Base-by-base conservation (phyloP, 2,113 vertebrate species). In the Cochlearius cochlearius region DNA sequence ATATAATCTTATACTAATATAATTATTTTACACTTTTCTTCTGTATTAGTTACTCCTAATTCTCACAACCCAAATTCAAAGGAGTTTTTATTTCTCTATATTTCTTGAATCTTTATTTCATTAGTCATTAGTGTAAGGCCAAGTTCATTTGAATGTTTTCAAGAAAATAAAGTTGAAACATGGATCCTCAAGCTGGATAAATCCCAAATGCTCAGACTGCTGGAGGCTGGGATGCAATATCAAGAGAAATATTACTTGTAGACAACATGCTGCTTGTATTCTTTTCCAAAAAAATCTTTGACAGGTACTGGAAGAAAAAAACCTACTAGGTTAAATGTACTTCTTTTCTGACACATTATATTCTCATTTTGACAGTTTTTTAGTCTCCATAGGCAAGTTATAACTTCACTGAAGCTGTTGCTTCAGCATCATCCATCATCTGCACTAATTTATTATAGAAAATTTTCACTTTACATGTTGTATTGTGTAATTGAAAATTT, bases 291-390 rank as follows among this genome's bases (percentile, higher is more conserved):
- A 83, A 47, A 62, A 22, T 84, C 29, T 77, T 94, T 30, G 43
- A 15, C 8, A 29, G 4, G 3, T 34, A 73, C 36, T 62, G 9
- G 38, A 78, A 74, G 10, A 41, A 67, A 62, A 81, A 71, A 10
- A 22, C 1, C 2, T 34, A 43, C 6, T 38, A 47, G 1, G 11
- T 52, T 60, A 52, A 73, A 62, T 6, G 4, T 5, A n/a, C 14
- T 12, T 5, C 0, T 83, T 79, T 89, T 34, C 45, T 11, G 4
- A 22, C 3, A 30, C 0, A 25, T 45, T 52, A 8, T 30, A 30
- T 41, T 64, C 39, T 71, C 4, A 60, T 82, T 84, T 73, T 68
- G 10, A 58, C 1, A 3, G 1, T 41, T 71, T 26, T 20, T 62
- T 49, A 50, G 11, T 73, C 74, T 81, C 81, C 5, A 47, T 25